Conservation (phyloP, 2,797 vertebrate genomes). For the Sylvia borin region DNA sequence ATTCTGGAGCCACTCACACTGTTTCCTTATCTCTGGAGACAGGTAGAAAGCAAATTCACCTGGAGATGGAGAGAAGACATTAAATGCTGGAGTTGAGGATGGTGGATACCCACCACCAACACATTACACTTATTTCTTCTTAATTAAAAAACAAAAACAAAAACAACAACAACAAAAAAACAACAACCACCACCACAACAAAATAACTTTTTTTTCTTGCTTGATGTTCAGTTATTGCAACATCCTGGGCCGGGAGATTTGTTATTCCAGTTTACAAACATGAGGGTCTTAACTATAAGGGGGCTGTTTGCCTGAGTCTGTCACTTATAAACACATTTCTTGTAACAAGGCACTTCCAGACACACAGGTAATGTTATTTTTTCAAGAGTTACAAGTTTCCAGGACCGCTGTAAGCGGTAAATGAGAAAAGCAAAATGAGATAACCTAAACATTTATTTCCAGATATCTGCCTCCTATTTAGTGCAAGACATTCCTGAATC, state of each 20-base stretch:
- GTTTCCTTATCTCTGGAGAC: constrained; percentile 85
- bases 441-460: constrained; percentile 17
- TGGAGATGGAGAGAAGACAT: constrained; percentile 41
- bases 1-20: constrained; percentile 87
- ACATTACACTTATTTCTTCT: neutral
- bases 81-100: neutral
- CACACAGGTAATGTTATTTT: neutral
- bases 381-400: neutral
- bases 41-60: constrained; percentile 90
- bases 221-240: neutral
- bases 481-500: neutral
- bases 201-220: neutral
- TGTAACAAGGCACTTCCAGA: neutral
- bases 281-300: neutral
- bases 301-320: neutral
- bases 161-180: neutral
- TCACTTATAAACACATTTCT: neutral
- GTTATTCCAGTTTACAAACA: neutral
- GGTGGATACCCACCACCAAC: neutral
- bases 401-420: neutral
- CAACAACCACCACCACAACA: neutral
- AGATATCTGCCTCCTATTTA: neutral
- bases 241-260: neutral
- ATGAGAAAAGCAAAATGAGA: neutral
- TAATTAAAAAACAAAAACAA: neutral